Conservation (phyloP, 2,888 invertebrate genomes). For the Drosophila picticornis region DNA sequence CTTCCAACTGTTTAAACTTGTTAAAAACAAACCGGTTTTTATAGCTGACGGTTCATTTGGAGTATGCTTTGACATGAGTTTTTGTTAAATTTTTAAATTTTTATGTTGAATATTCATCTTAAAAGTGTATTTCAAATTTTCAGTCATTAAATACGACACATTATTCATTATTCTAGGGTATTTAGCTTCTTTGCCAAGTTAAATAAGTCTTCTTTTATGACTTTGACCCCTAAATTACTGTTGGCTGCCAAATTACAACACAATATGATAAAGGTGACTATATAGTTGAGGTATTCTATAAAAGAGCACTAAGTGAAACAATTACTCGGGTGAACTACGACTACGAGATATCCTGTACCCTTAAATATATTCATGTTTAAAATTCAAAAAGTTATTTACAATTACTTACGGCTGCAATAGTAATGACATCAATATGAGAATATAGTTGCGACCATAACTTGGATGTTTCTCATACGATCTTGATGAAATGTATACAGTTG, state of each 20-base stretch:
- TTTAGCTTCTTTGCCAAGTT: not conserved
- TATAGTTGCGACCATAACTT: not conserved
- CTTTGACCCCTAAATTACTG: not conserved
- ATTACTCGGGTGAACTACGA: not conserved
- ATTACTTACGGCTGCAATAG: not conserved
- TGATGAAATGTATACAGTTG: not conserved
- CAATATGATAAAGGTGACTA: not conserved
- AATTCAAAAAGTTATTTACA: not conserved
- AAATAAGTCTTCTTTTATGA: not conserved
- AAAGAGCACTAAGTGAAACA: not conserved
- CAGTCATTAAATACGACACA: not conserved
- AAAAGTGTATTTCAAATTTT: not conserved
- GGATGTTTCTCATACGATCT: not conserved
- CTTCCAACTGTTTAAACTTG: not conserved
- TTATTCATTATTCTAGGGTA: not conserved
- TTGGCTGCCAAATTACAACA: not conserved
- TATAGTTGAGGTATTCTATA: not conserved
- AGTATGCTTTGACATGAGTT: not conserved
- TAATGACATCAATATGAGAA: not conserved
- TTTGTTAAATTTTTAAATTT: not conserved
- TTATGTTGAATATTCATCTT: not conserved
- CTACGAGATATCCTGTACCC: not conserved
- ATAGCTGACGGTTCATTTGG: not conserved
- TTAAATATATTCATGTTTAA: not conserved
- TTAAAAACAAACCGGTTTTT: not conserved